phyloP scores from a whole-genome alignment of 2,888 invertebrate genomes.

The Cephalotes varians region DNA sequence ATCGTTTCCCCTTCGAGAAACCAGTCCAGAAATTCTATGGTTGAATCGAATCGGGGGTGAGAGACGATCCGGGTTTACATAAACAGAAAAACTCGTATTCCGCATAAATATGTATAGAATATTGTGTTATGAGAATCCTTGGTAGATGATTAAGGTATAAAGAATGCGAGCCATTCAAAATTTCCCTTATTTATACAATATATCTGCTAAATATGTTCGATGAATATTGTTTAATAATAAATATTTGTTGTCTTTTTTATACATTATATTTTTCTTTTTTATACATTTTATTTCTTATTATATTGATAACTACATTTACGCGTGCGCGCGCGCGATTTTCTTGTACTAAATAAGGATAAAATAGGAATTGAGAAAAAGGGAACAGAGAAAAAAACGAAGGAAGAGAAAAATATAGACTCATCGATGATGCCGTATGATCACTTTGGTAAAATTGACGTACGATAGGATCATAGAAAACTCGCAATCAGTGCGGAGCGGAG shows the following conservation, averaged over 20 bases:
- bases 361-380: not conserved
- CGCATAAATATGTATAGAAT: conserved; percentile 50
- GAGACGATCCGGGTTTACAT: conserved; percentile 52
- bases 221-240: too few species aligned
- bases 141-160: conserved; percentile 43
- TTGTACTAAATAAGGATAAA: not conserved
- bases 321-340: not conserved
- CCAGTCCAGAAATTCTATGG: conserved; percentile 53
- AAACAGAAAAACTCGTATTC: conserved; percentile 53
- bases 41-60: conserved; percentile 44
- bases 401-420: conserved; percentile 28
- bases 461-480: conserved; percentile 42
- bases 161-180: not conserved
- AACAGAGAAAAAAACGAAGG: not conserved
- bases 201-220: not conserved
- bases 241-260: not conserved
- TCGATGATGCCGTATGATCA: conserved; percentile 55
- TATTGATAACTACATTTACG: not conserved
- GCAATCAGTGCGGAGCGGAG: conserved; percentile 23
- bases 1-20: conserved; percentile 43
- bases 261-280: too few species aligned
- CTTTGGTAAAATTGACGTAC: conserved; percentile 61
- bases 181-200: not conserved
- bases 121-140: conserved; percentile 23
- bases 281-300: not conserved